phyloP scores from a whole-genome alignment of 2,113 vertebrate species.

The Lepus europaeus region DNA sequence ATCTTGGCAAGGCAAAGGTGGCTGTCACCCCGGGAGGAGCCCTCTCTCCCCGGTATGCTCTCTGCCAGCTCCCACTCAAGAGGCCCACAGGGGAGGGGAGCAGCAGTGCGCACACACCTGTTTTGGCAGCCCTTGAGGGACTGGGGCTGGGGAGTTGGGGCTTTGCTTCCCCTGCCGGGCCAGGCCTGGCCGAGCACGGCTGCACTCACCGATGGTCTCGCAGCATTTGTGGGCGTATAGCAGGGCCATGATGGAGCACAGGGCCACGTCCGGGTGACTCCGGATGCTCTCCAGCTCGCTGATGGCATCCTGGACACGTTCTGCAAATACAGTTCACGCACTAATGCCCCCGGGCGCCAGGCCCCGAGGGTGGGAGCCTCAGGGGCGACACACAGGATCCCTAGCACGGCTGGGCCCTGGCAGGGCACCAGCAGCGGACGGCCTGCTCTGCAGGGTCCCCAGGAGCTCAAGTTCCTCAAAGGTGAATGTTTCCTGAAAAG shows the following conservation, averaged over 20 bases:
- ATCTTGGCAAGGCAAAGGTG: neutral
- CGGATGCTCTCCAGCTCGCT: slow-evolving; percentile 83
- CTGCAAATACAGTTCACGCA: slow-evolving; percentile 65
- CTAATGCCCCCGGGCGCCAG: neutral
- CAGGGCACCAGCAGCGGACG: neutral
- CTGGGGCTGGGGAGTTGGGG: neutral
- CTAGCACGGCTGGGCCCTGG: neutral
- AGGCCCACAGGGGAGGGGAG: neutral
- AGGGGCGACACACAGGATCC: rapidly evolving
- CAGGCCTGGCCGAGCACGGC: neutral
- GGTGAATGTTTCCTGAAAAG: neutral
- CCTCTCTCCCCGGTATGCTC: neutral
- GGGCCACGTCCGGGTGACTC: slow-evolving; percentile 77
- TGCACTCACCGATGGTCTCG: slow-evolving; percentile 75
- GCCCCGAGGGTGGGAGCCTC: neutral
- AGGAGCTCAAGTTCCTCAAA: neutral
- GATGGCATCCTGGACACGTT: slow-evolving; percentile 86
- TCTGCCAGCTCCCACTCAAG: neutral
- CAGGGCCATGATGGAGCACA: slow-evolving; percentile 86
- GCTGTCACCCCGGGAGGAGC: neutral
- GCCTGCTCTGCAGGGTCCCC: neutral
- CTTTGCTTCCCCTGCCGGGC: too few relatives aligned
- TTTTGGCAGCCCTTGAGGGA: neutral
- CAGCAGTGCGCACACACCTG: neutral
- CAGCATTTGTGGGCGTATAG: slow-evolving; percentile 85